Conservation (phyloP, 2,888 invertebrate species). For the Mythimna pallens region DNA sequence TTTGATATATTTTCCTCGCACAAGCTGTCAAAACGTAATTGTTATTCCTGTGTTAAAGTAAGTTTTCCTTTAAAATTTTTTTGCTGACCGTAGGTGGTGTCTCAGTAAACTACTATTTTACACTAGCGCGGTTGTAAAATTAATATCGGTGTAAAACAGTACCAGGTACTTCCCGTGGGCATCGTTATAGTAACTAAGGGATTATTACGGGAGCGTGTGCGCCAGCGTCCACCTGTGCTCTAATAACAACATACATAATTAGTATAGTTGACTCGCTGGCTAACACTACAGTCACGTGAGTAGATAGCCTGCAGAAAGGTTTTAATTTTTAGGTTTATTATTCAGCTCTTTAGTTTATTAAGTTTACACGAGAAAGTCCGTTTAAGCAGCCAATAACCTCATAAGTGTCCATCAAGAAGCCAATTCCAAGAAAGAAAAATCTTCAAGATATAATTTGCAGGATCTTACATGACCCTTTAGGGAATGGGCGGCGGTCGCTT, state of each 20-base stretch:
- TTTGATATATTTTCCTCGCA: too few relatives aligned
- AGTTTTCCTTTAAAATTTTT: neutral
- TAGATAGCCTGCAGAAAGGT: neutral
- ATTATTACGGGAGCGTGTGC: conserved; percentile 31
- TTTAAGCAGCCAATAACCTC: too few relatives aligned
- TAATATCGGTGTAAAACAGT: conserved; percentile 32
- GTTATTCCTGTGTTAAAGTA: too few relatives aligned
- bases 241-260: conserved; percentile 25
- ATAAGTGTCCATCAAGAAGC: too few relatives aligned
- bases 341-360: too few relatives aligned
- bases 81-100: neutral
- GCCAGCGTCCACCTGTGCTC: conserved; percentile 40
- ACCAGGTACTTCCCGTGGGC: conserved; percentile 13
- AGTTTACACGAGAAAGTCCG: too few relatives aligned
- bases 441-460: too few relatives aligned
- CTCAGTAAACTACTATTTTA: neutral
- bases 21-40: too few relatives aligned
- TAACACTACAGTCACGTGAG: neutral
- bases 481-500: too few relatives aligned
- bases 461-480: too few relatives aligned
- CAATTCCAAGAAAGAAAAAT: too few relatives aligned
- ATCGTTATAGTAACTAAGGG: conserved; percentile 36
- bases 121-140: conserved; percentile 26
- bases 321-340: neutral
- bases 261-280: conserved; percentile 1